Base-by-base conservation (phyloP, 2,888 invertebrate genomes). In the Brachyptera risi region DNA sequence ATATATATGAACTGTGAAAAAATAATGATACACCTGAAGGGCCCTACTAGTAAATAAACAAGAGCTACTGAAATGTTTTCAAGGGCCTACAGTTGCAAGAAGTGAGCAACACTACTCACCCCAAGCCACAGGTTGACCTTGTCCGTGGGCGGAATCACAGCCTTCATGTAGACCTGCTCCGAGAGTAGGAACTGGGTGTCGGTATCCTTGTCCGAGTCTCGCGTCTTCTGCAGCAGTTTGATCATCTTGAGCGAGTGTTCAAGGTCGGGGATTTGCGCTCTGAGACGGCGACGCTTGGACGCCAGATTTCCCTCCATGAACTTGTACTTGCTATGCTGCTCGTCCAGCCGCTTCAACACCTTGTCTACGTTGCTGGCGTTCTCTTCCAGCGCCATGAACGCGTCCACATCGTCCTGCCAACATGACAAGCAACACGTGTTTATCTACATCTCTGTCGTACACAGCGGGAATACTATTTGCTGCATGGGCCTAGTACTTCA, bases 291-390 rank as follows among this genome's bases (percentile, higher is more conserved):
- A 67, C 92, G 87, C 69, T 95, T 93, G 13, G 92, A 88, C 58
- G 87, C 82, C 66, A 98, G 81, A 75, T 94, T 96, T 69, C 86
- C 87, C 77, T 98, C 97, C 93, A 98, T 95, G 73, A 94, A 93
- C 78, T 96, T 96, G 75, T 97, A 97, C 80, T 97, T 96, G 63
- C 89, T 88, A 78, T 96, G 94, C 72, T 90, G 90, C 72, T 96
- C 96, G 73, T 98, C 96, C 63, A 97, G 78, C 70, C 82, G 84
- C 70, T 87, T 87, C 58, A 97, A 77, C 15, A 95, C 95, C 73
- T 86, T 85, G 69, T 96, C 94, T 1, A 90, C 92, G 65, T 88
- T 86, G 56, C 85, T 87, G 66, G 83, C 83, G 72, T 94, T 93
- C 71, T 92, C 94, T 15, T 89, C 80, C 69, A 83, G 79, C 64